phyloP scores from a whole-genome alignment of 2,888 invertebrate species.

The Agonopterix subpropinquella region DNA sequence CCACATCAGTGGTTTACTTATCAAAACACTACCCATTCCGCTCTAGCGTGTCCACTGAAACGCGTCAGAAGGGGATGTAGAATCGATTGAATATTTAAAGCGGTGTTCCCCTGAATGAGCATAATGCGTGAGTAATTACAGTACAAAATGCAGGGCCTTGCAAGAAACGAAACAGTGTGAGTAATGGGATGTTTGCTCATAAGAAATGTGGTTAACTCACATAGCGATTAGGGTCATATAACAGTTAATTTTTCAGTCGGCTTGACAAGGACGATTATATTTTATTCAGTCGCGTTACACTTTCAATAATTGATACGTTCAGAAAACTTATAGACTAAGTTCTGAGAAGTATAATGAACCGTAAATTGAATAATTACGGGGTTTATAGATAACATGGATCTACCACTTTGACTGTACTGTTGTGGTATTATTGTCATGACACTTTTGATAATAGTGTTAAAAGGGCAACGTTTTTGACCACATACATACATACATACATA shows the following conservation, averaged over 20 bases:
- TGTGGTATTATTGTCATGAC: no score
- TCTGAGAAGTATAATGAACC: constrained; percentile 34
- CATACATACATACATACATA: no score
- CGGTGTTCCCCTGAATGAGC: constrained; percentile 49
- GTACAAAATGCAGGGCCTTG: constrained; percentile 47
- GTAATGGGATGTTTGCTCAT: constrained; percentile 46
- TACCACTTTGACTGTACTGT: no score
- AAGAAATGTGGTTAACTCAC: constrained; percentile 26
- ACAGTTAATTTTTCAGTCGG: constrained; percentile 40
- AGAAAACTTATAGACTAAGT: constrained; percentile 23
- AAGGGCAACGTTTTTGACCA: no score
- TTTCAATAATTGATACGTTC: constrained; percentile 43
- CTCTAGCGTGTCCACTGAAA: constrained; percentile 14
- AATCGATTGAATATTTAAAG: constrained; percentile 61
- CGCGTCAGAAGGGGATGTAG: constrained; percentile 26
- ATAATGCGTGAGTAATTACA: constrained; percentile 36
- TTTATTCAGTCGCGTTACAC: constrained; percentile 45
- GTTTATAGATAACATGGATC: background rate
- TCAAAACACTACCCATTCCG: constrained; percentile 30
- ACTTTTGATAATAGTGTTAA: no score
- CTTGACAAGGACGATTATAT: constrained; percentile 32
- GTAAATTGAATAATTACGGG: constrained; percentile 6
- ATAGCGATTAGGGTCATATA: constrained; percentile 45
- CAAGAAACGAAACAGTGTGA: constrained; percentile 31
- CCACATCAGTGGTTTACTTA: constrained; percentile 12